Base-by-base conservation (phyloP, 2,888 invertebrate species). In the Calliscelio sp. region DNA sequence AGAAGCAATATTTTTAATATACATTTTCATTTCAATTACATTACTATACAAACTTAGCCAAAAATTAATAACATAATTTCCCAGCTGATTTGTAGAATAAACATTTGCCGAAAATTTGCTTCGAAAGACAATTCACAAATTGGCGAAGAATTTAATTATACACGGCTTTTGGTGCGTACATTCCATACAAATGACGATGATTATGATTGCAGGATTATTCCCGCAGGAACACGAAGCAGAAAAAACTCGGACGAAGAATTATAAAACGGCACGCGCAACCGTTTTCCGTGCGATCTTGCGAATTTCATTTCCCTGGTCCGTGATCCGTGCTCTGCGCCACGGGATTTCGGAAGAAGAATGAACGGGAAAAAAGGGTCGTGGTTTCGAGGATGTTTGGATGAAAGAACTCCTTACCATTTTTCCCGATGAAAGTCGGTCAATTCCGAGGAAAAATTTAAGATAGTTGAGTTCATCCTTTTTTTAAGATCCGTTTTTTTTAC, bases 281-380 rank as follows among this genome's bases (percentile, higher is more conserved):
- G 65, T 57, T 80, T 80, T 73, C 51, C 57, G 20, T 20, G 38
- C 51, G 66, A 68, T 74, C 51, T 44, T 61, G 44, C 16, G 81
- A 81, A 81, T 74, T 81, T 74, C 74, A 81, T 74, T 74, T 74
- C 44, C 51, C 35, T 61, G 51, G 68, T 74, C 53, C 49, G 38
- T 41, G 55, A 59, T 46, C 20, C 38, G 53, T 51, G 41, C 51
- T 74, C 22, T 14, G 51, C 41, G 20, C 25, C 32, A 24, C 65
- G 57, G 24, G 71, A 70, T 75, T 81, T 74, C 46, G 35, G 16
- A 68, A 74, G 68, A 81, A 74, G 44, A 57, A 66, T 73, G 66
- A 80, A 73, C 51, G 70, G 16, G 51, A 46, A 61, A 75, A 59
- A 79, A 24, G 38, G 51, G 57, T 20, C 35, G 53, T 32, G 44